Percentiles rank a stretch among this genome's conserved stretches.
Conservation (phyloP, 2,113 vertebrate genomes). For the Aspidoscelis tigris region DNA sequence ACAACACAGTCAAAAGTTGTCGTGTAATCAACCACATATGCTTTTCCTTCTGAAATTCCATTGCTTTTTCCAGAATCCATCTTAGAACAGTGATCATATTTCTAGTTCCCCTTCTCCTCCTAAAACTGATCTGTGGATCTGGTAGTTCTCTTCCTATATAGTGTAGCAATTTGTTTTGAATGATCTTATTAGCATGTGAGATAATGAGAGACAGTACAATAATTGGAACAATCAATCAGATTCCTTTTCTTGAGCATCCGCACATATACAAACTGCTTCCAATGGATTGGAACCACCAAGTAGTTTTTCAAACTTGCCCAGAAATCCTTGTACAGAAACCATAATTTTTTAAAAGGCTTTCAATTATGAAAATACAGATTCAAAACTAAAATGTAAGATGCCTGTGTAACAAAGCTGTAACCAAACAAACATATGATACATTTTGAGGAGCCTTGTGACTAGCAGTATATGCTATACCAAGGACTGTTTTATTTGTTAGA, state of each 20-base stretch:
- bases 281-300: background rate
- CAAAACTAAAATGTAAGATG: too few species aligned
- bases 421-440: background rate
- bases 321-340: background rate
- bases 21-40: background rate
- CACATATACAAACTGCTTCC: background rate
- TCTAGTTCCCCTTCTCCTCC: too few species aligned
- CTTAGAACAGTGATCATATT: too few species aligned
- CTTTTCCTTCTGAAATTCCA: too few species aligned
- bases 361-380: background rate
- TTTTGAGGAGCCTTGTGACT: background rate
- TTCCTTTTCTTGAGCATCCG: background rate
- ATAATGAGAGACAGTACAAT: too few species aligned
- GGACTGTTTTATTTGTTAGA: background rate
- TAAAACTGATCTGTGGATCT: too few species aligned
- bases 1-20: background rate
- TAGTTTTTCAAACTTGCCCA: background rate
- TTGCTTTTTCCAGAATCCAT: too few species aligned
- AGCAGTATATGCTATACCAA: background rate
- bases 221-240: too few species aligned
- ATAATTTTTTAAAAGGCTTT: background rate
- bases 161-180: too few species aligned
- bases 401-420: too few species aligned
- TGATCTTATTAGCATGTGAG: too few species aligned
- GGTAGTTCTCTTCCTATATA: too few species aligned